Evolutionary conservation across 2,888 invertebrate genomes (phyloP), one percentile per base, ranked within the genome.

Genomic region (Drosophila conformis): DNA sequence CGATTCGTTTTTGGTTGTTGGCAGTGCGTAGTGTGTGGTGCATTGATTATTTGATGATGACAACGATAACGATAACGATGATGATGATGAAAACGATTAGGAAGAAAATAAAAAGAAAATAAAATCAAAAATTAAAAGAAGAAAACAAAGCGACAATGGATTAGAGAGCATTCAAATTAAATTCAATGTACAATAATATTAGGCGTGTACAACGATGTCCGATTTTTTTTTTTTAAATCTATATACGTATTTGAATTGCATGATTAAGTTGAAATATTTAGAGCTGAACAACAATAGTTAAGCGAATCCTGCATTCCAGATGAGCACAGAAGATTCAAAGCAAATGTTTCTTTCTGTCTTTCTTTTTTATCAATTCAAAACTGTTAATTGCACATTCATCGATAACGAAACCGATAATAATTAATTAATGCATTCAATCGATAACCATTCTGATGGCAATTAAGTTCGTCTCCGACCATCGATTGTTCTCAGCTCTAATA

Each of bases 141-240:
- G 64, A 70, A 52, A 80, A 82, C 66, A 69, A 73, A 74, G 67
- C 60, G 51, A 58, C 49, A 73, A 64, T 73, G 71, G 68, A 67
- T 87, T 87, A 83, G 83, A 80, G 58, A 36, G 27, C 49, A 49
- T 49, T 49, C 49, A 49, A 49, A 49, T 27, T 49, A 49, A 49
- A 10, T 49, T 49, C 18, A 27, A 49, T 49, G 25, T 49, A 49
- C 18, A 27, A 49, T 49, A 18, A 18, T 27, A 49, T 27, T 27
- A 27, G 27, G 49, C 49, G 15, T 10, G 10, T 18, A 27, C 27
- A 18, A 49, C 13, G 10, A 49, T 49, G 18, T 27, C 13, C 4
- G 46, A 7, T 46, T 7, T 46, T 46, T 4, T 46, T 46, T 21
- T 13, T 38, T 3, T 8, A 18, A 13, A 40, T 40, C 4, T n/a